Percentiles rank a stretch among this genome's conserved stretches.
phyloP scores from a whole-genome alignment of 2,888 invertebrate genomes.

The Amphimallon solstitiale region DNA sequence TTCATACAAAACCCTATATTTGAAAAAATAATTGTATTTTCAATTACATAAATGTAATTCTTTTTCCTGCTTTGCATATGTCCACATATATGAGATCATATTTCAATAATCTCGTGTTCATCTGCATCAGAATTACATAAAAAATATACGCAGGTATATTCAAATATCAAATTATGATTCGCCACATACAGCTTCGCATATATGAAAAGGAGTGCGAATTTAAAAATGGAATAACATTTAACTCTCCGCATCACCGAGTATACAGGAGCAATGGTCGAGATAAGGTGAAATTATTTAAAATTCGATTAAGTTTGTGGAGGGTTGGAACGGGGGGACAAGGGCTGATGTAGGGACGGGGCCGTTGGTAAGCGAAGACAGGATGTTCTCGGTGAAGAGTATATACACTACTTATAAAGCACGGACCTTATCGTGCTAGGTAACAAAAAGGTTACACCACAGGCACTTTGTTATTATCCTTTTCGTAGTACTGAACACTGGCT shows the following conservation, averaged over 20 bases:
- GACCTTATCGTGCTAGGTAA: conserved; percentile 18
- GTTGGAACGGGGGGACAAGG: not conserved
- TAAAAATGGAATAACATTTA: not conserved
- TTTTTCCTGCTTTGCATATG: too few species aligned
- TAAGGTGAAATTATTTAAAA: conserved; percentile 18
- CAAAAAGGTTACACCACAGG: conserved; percentile 15
- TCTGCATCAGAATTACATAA: too few species aligned
- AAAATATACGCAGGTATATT: too few species aligned
- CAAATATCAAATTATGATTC: too few species aligned
- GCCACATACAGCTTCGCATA: too few species aligned
- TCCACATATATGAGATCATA: too few species aligned
- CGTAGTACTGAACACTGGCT: conserved; percentile 6
- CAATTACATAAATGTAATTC: too few species aligned
- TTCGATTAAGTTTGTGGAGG: conserved; percentile 11
- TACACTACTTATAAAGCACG: conserved; percentile 15
- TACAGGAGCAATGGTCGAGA: not conserved
- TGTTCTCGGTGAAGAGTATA: conserved; percentile 3
- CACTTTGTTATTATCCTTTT: conserved; percentile 18
- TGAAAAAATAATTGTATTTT: too few species aligned
- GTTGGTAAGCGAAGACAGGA: conserved; percentile 1
- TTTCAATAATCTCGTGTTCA: too few species aligned
- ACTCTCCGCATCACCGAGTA: not conserved
- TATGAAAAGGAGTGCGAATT: not conserved
- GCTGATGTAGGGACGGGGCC: not conserved
- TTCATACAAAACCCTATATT: too few species aligned